Conservation (phyloP, 2,888 invertebrate species). For the Neria commutata region DNA sequence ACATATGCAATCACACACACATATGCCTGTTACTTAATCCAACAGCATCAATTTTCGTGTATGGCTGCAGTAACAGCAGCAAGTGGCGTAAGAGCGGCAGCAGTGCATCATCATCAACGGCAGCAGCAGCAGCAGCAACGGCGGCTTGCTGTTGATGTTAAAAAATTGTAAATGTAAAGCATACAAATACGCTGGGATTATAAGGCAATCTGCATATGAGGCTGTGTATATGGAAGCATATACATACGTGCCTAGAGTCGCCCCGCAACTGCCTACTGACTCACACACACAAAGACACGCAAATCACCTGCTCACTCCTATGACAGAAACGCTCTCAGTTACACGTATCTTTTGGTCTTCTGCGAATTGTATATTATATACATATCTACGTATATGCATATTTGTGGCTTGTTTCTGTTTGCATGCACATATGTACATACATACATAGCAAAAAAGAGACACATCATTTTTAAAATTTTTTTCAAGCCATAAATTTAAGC, state of each 20-base stretch:
- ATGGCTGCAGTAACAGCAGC: background rate
- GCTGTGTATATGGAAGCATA: too few species aligned
- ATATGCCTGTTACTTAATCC: background rate
- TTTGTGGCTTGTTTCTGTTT: too few species aligned
- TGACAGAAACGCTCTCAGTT: background rate
- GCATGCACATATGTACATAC: too few species aligned
- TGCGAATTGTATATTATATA: background rate
- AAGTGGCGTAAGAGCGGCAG: too few species aligned
- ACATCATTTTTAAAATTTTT: slow-evolving; percentile 21
- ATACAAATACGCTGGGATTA: slow-evolving; percentile 22
- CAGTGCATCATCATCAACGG: slow-evolving; percentile 5
- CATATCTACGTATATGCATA: background rate
- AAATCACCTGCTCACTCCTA: too few species aligned
- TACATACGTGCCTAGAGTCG: slow-evolving; percentile 9
- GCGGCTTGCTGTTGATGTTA: background rate
- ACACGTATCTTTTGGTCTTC: background rate
- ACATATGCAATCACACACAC: background rate
- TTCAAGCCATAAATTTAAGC: slow-evolving; percentile 22
- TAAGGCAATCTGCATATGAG: too few species aligned
- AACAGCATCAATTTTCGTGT: slow-evolving; percentile 4
- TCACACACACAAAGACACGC: background rate
- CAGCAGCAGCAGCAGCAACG: background rate
- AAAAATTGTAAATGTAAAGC: slow-evolving; percentile 7
- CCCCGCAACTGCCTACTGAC: slow-evolving; percentile 10
- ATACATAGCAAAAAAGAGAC: slow-evolving; percentile 9